These are phyloP conservation scores for Pterobdella sp. DNA, from an alignment of 2,888 invertebrate genomes.

Conservation along the genomic window DNA sequence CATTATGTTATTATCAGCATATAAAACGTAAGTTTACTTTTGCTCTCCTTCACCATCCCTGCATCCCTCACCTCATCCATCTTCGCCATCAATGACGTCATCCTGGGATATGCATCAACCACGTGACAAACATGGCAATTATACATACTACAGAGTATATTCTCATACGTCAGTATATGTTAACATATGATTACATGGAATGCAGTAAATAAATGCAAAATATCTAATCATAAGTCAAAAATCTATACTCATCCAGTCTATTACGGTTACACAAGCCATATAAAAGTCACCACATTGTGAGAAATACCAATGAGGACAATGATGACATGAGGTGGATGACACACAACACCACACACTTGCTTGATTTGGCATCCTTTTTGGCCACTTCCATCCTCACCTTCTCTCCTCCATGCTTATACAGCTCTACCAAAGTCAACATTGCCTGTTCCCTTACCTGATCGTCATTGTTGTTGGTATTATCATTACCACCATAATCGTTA, in stretches of 20 bases:
- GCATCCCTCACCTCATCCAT: neutral
- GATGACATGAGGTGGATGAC: no score
- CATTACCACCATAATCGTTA: neutral
- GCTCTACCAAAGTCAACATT: constrained; percentile 72
- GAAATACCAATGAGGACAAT: neutral
- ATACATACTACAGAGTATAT: no score
- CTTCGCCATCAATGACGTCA: neutral
- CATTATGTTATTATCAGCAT: no score
- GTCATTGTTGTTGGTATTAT: neutral
- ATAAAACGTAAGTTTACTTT: no score
- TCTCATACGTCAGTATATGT: neutral
- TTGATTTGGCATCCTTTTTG: constrained; percentile 61
- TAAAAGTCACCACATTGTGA: neutral
- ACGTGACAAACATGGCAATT: no score
- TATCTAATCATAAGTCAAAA: no score
- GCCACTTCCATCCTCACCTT: constrained; percentile 71
- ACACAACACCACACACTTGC: constrained; percentile 52
- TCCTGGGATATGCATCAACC: no score
- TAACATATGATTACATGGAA: neutral
- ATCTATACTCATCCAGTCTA: neutral
- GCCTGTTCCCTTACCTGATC: constrained; percentile 73
- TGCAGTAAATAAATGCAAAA: neutral
- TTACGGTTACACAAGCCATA: neutral
- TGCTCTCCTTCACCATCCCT: neutral
- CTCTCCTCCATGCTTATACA: constrained; percentile 87